Conservation (phyloP, 2,113 vertebrate genomes). For the Casuarius casuarius region DNA sequence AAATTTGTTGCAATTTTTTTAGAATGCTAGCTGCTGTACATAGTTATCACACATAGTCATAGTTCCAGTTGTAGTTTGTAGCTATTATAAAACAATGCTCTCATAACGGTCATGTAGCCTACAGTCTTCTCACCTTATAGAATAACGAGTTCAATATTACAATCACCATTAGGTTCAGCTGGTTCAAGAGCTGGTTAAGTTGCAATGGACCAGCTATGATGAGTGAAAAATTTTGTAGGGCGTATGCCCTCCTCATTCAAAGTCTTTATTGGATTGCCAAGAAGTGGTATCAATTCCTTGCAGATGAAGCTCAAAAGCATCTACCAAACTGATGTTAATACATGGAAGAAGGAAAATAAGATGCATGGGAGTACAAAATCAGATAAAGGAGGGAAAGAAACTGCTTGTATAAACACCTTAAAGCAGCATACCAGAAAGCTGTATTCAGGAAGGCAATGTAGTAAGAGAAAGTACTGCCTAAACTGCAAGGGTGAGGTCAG, state of each 20-base stretch:
- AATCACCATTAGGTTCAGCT: neutral
- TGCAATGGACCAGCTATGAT: neutral
- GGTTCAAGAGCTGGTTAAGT: neutral
- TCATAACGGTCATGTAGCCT: neutral
- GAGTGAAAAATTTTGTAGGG: neutral
- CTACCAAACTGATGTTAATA: neutral
- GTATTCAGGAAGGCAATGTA: neutral
- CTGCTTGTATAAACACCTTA: neutral
- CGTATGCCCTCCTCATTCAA: neutral
- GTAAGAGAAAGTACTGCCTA: neutral
- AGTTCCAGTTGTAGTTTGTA: neutral
- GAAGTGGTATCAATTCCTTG: neutral
- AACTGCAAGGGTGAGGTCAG: neutral
- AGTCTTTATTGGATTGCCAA: neutral
- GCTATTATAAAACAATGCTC: neutral
- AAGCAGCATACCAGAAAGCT: neutral
- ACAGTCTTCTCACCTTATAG: neutral
- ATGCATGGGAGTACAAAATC: neutral
- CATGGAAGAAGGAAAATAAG: neutral
- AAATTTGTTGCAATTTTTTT: neutral
- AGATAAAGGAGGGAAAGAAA: neutral
- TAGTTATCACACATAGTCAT: neutral
- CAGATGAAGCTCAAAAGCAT: neutral
- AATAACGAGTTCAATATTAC: neutral
- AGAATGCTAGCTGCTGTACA: neutral